Base-by-base conservation (phyloP, 2,797 vertebrate species). In the Artibeus jamaicensis region DNA sequence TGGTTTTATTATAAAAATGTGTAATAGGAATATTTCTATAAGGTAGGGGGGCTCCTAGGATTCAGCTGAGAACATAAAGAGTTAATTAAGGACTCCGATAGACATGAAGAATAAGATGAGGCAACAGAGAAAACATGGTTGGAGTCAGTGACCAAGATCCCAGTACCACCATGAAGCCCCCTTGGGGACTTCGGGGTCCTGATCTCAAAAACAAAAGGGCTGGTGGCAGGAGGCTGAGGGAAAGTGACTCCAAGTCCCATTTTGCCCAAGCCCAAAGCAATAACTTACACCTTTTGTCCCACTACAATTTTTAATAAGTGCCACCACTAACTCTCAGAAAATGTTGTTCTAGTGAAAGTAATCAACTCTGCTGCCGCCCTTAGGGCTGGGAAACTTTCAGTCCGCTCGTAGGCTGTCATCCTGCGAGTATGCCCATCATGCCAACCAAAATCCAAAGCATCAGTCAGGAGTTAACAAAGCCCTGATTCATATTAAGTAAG, bases 1-100 rank as follows among this genome's bases (percentile, higher is more conserved):
- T 78, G 34, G 2, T 93, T 95, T 93, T 59, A 57, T 95, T 67
- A 65, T 89, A 48, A 81, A 89, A 86, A 82, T 24, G 34, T 83
- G 5, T 7, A 26, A 70, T 5, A 88, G 50, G 6, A 29, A 1
- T 84, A 50, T 53, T 77, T 93, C 44, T 78, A 0, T 68, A 73
- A 78, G 8, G 21, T 21, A 53, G 39, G 22, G 42, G 26, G 0
- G 46, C 39, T 91, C 53, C 26, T 42, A 24, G 18, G 24, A 74
- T 34, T 50, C 12, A 70, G 21, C 34, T 71, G 29, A 77, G 50
- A 77, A 9, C 14, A 34, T 32, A 34, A 68, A 50, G 11, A 39
- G 57, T 59, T 70, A 18, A 65, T 18, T 65, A 70, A 71, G 11
- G 34, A 42, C 24, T 77, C 50, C 55, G 4, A 4, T 46, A n/a